Percentiles rank a stretch among this genome's conserved stretches.
These are phyloP conservation scores for Leuciscus waleckii DNA, from an alignment of 2,797 vertebrate species.

Conservation along the genomic window DNA sequence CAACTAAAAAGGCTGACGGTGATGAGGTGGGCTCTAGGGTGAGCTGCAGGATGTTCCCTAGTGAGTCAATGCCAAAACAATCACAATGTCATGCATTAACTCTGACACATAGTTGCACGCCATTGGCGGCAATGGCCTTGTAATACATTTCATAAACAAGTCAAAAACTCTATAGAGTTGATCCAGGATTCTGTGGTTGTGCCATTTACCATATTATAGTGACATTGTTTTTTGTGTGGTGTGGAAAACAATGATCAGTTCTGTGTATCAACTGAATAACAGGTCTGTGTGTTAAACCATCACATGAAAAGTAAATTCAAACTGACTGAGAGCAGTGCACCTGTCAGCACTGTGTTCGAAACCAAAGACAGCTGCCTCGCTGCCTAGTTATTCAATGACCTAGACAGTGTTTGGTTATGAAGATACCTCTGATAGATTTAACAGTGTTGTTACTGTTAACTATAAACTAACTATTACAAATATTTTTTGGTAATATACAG, in stretches of 20 bases:
- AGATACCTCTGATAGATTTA: neutral
- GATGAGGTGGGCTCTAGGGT: neutral
- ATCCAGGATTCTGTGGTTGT: neutral
- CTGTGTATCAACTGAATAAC: neutral
- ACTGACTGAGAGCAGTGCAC: neutral
- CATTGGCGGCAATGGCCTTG: conserved; percentile 47
- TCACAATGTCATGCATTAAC: conserved; percentile 64
- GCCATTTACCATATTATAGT: neutral
- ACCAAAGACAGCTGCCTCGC: neutral
- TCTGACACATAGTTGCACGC: conserved; percentile 54
- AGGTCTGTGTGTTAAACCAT: neutral
- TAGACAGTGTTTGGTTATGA: neutral
- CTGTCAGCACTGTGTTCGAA: neutral
- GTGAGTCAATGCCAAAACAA: conserved; percentile 68
- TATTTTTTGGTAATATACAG: neutral
- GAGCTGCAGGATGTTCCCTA: conserved; percentile 63
- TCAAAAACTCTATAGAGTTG: neutral
- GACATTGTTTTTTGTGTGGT: neutral
- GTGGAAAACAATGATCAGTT: neutral
- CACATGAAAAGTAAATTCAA: conserved; percentile 4
- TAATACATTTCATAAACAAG: conserved; percentile 26
- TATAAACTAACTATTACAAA: neutral
- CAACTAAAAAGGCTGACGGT: conserved; percentile 65
- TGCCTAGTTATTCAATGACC: neutral
- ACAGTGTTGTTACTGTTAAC: neutral